Conservation (phyloP, 2,113 vertebrate genomes). For the Brachyhypopomus gauderio region DNA sequence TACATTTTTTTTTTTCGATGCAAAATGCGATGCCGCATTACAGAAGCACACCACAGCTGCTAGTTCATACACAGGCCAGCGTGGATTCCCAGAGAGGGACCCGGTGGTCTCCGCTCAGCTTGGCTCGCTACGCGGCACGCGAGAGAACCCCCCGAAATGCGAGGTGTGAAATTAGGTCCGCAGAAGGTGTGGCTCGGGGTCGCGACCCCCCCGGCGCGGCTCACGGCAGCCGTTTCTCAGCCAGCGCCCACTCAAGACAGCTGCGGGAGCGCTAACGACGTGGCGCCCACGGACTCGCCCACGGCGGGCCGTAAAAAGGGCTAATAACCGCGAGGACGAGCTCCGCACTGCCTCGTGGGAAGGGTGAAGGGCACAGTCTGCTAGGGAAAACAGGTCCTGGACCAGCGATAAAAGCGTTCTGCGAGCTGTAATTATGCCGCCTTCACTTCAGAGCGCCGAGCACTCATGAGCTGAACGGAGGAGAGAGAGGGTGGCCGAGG, state of each 20-base stretch:
- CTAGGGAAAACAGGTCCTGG: constrained; percentile 5
- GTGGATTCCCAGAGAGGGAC: too few relatives aligned
- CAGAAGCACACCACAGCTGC: too few relatives aligned
- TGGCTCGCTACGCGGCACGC: neutral
- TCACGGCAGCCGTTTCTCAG: constrained; percentile 5
- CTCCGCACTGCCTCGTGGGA: constrained; percentile 2
- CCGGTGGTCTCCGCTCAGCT: too few relatives aligned
- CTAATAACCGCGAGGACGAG: neutral
- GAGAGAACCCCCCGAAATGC: neutral
- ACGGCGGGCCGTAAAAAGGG: constrained; percentile 4
- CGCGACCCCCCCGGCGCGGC: neutral
- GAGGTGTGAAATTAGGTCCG: neutral
- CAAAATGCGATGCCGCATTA: too few relatives aligned
- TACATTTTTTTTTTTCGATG: too few relatives aligned
- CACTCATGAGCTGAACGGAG: neutral
- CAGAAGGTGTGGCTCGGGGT: neutral
- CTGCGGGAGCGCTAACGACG: constrained; percentile 17
- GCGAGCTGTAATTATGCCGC: neutral
- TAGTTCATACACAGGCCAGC: too few relatives aligned
- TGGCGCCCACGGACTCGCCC: neutral
- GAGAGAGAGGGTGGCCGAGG: neutral
- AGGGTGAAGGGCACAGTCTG: neutral
- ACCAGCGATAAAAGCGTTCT: constrained; percentile 21
- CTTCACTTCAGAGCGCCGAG: neutral
- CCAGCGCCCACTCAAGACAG: neutral